phyloP scores from a whole-genome alignment of 2,888 invertebrate species.

The Keiferia lycopersicella region DNA sequence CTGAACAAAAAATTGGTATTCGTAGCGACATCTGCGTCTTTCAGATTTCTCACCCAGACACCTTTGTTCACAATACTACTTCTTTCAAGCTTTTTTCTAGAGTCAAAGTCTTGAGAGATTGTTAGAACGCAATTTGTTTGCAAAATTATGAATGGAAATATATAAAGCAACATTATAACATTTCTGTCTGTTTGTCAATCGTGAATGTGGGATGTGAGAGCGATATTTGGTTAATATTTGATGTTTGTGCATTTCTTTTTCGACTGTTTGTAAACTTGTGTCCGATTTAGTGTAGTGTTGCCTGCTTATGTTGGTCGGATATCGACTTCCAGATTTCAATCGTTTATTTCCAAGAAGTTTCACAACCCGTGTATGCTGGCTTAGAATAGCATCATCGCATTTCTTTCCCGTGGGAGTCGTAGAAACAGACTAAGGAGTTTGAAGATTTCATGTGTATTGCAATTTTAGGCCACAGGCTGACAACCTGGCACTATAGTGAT shows the following conservation, averaged over 20 bases:
- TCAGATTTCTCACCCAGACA: constrained; percentile 52
- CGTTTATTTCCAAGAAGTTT: no score
- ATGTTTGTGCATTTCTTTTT: constrained; percentile 36
- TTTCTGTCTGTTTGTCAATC: constrained; percentile 30
- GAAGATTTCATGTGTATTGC: no score
- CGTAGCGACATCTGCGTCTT: constrained; percentile 38
- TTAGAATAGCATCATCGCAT: no score
- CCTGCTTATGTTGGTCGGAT: no score
- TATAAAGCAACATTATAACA: constrained; percentile 49
- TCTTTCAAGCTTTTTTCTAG: constrained; percentile 49
- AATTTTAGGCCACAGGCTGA: no score
- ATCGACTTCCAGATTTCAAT: no score
- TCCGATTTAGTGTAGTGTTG: constrained; percentile 33
- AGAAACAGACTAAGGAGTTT: no score
- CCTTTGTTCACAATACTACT: constrained; percentile 65
- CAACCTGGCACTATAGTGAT: no score
- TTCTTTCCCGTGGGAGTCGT: no score
- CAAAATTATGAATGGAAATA: constrained; percentile 45
- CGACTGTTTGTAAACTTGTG: constrained; percentile 53
- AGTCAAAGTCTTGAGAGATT: constrained; percentile 43
- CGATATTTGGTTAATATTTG: constrained; percentile 49
- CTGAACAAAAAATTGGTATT: constrained; percentile 52
- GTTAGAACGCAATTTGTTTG: constrained; percentile 34
- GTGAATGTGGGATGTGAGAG: constrained; percentile 27
- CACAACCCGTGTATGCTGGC: no score